Percentiles rank a stretch among this genome's conserved stretches.
phyloP scores from a whole-genome alignment of 2,888 invertebrate genomes.

The Argyra leucocephala region DNA sequence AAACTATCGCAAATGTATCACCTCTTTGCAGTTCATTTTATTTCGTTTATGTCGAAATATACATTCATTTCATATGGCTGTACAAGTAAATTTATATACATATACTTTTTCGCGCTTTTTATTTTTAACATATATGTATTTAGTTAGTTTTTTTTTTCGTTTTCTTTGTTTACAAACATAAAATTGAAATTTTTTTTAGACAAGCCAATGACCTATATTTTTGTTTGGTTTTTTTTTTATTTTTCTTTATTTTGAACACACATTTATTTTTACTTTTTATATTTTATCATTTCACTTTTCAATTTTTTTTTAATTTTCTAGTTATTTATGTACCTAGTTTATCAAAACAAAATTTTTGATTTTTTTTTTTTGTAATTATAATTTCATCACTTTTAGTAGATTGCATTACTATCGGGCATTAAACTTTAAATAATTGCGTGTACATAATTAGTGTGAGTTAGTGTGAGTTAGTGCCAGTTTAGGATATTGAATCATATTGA shows the following conservation, averaged over 20 bases:
- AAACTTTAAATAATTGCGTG: not conserved
- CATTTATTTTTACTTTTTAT: not conserved
- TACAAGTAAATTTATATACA: too few relatives aligned
- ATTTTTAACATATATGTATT: not conserved
- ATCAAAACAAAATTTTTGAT: not conserved
- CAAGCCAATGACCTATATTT: not conserved
- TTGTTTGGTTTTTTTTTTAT: not conserved
- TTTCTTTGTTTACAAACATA: not conserved
- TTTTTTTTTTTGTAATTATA: not conserved
- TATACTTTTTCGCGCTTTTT: not conserved
- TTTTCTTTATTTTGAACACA: too few relatives aligned
- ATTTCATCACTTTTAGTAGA: not conserved
- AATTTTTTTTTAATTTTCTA: not conserved
- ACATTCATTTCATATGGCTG: too few relatives aligned
- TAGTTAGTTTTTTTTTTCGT: not conserved
- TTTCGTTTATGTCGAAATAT: too few relatives aligned
- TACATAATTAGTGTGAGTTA: too few relatives aligned
- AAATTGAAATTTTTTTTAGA: not conserved
- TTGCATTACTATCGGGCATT: not conserved
- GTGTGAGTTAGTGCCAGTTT: too few relatives aligned
- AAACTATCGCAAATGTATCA: too few relatives aligned
- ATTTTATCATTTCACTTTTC: not conserved
- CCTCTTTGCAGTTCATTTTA: too few relatives aligned
- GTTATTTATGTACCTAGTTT: too few relatives aligned
- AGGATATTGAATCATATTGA: too few relatives aligned